Evolutionary conservation across 2,888 invertebrate species (phyloP).

Genomic region (Volucella bombylans): DNA sequence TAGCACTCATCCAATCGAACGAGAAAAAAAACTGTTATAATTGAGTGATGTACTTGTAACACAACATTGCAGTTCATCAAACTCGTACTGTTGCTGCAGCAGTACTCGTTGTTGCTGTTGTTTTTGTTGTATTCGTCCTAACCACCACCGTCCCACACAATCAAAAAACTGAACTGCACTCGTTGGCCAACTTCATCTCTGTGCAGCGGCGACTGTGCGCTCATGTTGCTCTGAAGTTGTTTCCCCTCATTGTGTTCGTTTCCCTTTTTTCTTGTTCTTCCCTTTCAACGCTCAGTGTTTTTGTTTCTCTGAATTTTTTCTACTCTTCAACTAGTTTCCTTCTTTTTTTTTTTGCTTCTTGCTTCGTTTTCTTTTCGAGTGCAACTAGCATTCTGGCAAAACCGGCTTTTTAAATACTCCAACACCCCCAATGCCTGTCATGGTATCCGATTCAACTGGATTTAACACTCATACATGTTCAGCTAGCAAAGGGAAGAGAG

Average conservation of each 20-base stretch:
- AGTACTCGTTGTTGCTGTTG: background rate
- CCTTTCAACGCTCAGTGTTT: conserved; percentile 9
- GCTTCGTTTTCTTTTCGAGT: conserved; percentile 41
- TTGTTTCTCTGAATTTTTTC: conserved; percentile 16
- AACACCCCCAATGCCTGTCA: conserved; percentile 71
- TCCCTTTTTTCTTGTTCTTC: background rate
- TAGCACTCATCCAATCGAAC: background rate
- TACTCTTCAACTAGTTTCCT: conserved; percentile 6
- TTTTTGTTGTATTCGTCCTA: background rate
- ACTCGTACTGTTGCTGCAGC: conserved; percentile 39
- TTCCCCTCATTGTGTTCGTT: background rate
- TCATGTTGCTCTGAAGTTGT: background rate
- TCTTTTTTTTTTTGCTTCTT: conserved; percentile 20
- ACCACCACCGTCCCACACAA: conserved; percentile 37
- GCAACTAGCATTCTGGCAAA: conserved; percentile 63
- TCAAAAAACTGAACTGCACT: background rate
- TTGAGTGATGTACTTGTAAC: background rate
- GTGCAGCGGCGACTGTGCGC: conserved; percentile 1
- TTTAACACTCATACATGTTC: conserved; percentile 64
- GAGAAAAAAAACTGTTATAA: conserved; percentile 34
- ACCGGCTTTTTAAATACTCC: conserved; percentile 72
- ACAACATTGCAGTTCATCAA: conserved; percentile 53
- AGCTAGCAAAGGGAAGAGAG: conserved; percentile 12
- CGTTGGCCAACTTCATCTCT: background rate
- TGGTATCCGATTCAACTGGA: conserved; percentile 68